Percentiles rank a stretch among this genome's conserved stretches.
Conservation (phyloP, 1,140 invertebrate genomes). For the Tetraneura akinire region DNA sequence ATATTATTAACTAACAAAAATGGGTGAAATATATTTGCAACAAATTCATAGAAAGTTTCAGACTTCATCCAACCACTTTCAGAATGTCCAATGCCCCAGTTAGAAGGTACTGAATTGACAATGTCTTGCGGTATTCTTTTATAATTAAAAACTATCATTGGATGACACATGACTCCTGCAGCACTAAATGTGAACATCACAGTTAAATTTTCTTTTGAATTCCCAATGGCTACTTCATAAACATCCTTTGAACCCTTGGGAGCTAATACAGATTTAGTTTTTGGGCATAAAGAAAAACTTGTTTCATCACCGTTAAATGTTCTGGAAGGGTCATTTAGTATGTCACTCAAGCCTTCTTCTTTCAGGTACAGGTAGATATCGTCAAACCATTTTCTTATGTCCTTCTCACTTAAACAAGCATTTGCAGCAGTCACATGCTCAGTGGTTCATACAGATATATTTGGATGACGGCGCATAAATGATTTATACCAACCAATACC, state of each 20-base stretch:
- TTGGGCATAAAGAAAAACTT: conserved; percentile 57
- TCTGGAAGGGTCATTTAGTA: neutral
- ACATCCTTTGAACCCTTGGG: conserved; percentile 56
- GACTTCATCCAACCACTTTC: conserved; percentile 60
- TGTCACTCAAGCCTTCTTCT: neutral
- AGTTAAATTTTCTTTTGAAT: conserved; percentile 58
- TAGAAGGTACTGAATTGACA: conserved; percentile 54
- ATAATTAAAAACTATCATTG: conserved; percentile 57
- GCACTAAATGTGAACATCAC: conserved; percentile 58
- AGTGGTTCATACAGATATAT: neutral
- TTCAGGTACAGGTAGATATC: neutral
- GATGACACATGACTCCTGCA: conserved; percentile 56
- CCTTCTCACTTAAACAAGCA: neutral
- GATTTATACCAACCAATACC: conserved; percentile 1
- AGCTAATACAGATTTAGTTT: conserved; percentile 56
- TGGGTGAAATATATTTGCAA: conserved; percentile 58
- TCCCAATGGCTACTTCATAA: conserved; percentile 54
- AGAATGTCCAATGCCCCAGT: conserved; percentile 58
- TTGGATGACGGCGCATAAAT: neutral
- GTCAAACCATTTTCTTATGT: neutral
- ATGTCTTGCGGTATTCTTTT: conserved; percentile 57
- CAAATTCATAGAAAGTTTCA: conserved; percentile 59
- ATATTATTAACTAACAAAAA: conserved; percentile 35
- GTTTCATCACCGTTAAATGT: conserved; percentile 58
- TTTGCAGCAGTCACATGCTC: neutral